These are phyloP conservation scores for Poeciliopsis turneri DNA, from an alignment of 2,797 vertebrate species.

Conservation along the genomic window DNA sequence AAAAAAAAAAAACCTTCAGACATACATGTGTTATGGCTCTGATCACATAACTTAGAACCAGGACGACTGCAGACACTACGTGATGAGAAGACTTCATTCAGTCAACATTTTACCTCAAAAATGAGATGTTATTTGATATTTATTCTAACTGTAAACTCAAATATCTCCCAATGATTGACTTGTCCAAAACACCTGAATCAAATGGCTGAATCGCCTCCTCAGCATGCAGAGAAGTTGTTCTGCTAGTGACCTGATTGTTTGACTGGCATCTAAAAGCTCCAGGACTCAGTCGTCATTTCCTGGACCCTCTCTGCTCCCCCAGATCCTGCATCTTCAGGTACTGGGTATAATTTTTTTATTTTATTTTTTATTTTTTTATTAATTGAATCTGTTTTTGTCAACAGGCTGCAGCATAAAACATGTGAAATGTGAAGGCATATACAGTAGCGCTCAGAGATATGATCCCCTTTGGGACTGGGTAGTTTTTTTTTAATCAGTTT, in stretches of 20 bases:
- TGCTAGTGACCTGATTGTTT: too few species aligned
- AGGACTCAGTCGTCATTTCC: too few species aligned
- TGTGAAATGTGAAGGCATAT: neutral
- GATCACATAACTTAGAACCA: neutral
- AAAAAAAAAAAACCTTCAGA: neutral
- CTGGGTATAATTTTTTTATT: neutral
- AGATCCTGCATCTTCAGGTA: neutral
- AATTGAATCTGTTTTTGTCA: neutral
- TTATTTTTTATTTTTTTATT: too few species aligned
- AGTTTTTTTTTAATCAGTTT: neutral
- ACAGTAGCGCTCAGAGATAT: neutral
- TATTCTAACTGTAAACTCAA: neutral
- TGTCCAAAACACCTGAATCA: neutral
- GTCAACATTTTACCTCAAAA: neutral
- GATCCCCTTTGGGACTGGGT: too few species aligned
- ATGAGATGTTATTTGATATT: neutral
- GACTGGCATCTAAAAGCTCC: too few species aligned
- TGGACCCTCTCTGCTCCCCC: too few species aligned
- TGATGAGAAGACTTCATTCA: neutral
- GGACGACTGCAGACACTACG: neutral
- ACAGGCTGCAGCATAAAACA: neutral
- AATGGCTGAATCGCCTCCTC: neutral
- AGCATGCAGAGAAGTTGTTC: too few species aligned
- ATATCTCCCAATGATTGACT: neutral
- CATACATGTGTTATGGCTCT: neutral